A percentile compares a stretch with the other conserved stretches of the same genome.
phyloP scores from a whole-genome alignment of 2,888 invertebrate species.

The Idaea dimidiata region DNA sequence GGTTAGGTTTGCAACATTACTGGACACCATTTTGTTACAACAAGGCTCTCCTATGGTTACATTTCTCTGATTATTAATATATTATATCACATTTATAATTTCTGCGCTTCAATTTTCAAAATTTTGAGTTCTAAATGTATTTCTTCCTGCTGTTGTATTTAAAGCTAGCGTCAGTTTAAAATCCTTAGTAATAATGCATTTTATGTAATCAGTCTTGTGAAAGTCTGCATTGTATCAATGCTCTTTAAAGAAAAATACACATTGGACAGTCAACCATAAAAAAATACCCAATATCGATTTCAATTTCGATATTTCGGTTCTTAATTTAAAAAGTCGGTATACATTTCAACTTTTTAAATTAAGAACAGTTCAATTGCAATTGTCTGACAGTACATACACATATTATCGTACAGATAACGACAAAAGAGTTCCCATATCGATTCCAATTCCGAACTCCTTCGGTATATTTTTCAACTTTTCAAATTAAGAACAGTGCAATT shows the following conservation, averaged over 20 bases:
- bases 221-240: constrained; percentile 73
- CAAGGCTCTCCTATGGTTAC: too few species aligned
- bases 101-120: too few species aligned
- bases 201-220: constrained; percentile 76
- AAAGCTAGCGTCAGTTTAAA: constrained; percentile 42
- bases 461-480: constrained; percentile 22
- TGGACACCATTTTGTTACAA: too few species aligned
- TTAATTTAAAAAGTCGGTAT: too few species aligned
- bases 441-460: constrained; percentile 20
- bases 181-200: constrained; percentile 62
- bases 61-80: too few species aligned
- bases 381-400: too few species aligned
- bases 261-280: constrained; percentile 17
- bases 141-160: neutral
- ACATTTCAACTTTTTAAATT: constrained; percentile 24
- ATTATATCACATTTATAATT: too few species aligned
- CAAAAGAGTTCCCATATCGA: constrained; percentile 8
- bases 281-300: constrained; percentile 10
- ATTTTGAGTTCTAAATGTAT: too few species aligned
- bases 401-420: constrained; percentile 10
- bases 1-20: too few species aligned
- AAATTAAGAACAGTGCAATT: constrained; percentile 22
- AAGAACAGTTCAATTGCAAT: constrained; percentile 14
- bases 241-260: constrained; percentile 54
- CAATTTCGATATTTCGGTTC: too few species aligned